These are phyloP conservation scores for Corvus hawaiiensis DNA, from an alignment of 2,113 vertebrate genomes.

Conservation along the genomic window DNA sequence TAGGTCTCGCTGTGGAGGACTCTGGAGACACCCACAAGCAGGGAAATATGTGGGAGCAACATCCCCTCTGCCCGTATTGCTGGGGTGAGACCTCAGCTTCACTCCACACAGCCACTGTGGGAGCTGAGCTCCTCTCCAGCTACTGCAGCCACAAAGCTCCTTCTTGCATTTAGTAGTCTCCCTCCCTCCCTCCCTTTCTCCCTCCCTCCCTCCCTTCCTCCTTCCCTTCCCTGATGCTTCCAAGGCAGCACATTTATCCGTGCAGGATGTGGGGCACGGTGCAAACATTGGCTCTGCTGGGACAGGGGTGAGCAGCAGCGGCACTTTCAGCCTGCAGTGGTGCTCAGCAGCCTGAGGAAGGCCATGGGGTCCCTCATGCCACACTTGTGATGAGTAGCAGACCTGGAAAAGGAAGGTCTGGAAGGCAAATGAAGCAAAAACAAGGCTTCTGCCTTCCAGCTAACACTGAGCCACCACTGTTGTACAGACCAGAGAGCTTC, in stretches of 20 bases:
- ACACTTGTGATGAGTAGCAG: neutral
- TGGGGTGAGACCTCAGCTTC: neutral
- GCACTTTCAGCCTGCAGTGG: neutral
- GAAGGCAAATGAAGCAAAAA: neutral
- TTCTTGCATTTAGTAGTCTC: neutral
- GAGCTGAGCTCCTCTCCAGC: neutral
- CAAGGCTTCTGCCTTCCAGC: neutral
- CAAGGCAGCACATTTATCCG: neutral
- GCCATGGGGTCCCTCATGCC: neutral
- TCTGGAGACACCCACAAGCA: neutral
- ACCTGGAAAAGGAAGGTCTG: neutral
- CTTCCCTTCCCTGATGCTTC: neutral
- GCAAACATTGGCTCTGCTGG: neutral
- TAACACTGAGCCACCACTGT: neutral
- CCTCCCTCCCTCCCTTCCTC: neutral
- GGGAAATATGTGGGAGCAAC: accelerated
- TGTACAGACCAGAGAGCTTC: neutral
- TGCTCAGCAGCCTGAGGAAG: neutral
- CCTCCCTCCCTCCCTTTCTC: neutral
- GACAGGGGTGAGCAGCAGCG: neutral
- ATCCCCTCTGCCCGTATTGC: neutral
- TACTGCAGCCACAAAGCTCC: neutral
- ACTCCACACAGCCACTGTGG: neutral
- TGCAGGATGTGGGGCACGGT: neutral
- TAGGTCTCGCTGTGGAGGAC: neutral